These are phyloP conservation scores for Heliconius congener DNA, from an alignment of 1,140 invertebrate genomes.

Conservation along the genomic window DNA sequence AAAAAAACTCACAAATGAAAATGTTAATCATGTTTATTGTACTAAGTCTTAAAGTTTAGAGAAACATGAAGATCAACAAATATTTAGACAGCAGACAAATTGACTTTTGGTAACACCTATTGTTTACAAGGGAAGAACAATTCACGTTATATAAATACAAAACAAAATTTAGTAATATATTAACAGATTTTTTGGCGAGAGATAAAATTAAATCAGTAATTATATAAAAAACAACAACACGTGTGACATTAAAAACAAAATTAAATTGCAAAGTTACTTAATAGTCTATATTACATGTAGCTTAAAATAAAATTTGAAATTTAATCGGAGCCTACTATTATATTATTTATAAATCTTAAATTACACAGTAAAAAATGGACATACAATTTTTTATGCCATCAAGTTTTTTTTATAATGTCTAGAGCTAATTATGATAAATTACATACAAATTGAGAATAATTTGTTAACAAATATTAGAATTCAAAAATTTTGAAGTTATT, in stretches of 20 bases:
- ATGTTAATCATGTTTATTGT: constrained; percentile 76
- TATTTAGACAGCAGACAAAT: constrained; percentile 54
- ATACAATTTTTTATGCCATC: constrained; percentile 52
- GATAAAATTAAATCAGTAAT: constrained; percentile 26
- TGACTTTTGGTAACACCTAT: constrained; percentile 71
- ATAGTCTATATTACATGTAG: constrained; percentile 1
- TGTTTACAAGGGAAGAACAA: constrained; percentile 40
- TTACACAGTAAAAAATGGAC: constrained; percentile 65
- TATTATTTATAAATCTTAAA: constrained; percentile 50
- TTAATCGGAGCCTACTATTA: constrained; percentile 37
- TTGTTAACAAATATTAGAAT: constrained; percentile 15
- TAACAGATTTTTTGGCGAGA: constrained; percentile 24
- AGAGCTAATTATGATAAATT: constrained; percentile 67
- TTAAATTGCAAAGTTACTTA: constrained; percentile 47
- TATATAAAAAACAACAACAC: constrained; percentile 36
- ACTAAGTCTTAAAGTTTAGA: constrained; percentile 70
- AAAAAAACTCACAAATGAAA: constrained; percentile 41
- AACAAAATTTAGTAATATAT: constrained; percentile 31
- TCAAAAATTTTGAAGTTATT: constrained; percentile 33
- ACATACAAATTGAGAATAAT: constrained; percentile 51
- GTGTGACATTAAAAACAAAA: constrained; percentile 35
- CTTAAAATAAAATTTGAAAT: constrained; percentile 16
- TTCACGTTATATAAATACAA: constrained; percentile 36
- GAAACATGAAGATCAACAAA: constrained; percentile 68
- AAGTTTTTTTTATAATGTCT: constrained; percentile 63